Evolutionary conservation across 1,140 invertebrate species (phyloP).

Genomic region (Phortica variegata): DNA sequence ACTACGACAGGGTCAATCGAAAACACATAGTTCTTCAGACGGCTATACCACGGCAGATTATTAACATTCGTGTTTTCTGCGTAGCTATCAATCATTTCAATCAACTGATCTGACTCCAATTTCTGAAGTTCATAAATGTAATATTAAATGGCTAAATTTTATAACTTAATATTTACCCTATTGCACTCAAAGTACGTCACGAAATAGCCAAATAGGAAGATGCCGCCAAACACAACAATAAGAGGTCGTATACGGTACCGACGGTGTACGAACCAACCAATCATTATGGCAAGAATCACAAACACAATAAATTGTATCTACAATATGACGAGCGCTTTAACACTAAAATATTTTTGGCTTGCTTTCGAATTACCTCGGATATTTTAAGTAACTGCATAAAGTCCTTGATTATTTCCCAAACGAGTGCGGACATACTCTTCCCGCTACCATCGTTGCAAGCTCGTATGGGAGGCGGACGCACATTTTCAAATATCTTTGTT

Average conservation of each 20-base stretch:
- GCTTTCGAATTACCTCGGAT: constrained; percentile 33
- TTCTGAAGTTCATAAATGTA: constrained; percentile 20
- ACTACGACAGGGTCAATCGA: not conserved
- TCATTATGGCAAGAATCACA: constrained; percentile 8
- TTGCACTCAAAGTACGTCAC: constrained; percentile 47
- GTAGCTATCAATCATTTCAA: constrained; percentile 32
- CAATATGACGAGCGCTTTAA: not conserved
- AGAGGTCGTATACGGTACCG: constrained; percentile 21
- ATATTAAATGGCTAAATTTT: not conserved
- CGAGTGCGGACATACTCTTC: constrained; percentile 16
- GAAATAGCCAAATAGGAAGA: constrained; percentile 38
- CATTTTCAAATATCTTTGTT: constrained; percentile 27
- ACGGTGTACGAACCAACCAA: constrained; percentile 27
- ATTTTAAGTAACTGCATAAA: constrained; percentile 19
- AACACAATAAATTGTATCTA: constrained; percentile 38
- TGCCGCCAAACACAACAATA: constrained; percentile 18
- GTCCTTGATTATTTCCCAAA: constrained; percentile 36
- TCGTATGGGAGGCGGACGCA: constrained; percentile 14
- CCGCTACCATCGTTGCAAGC: constrained; percentile 8
- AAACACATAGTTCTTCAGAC: constrained; percentile 7
- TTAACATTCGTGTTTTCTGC: not conserved
- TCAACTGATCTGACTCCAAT: constrained; percentile 33
- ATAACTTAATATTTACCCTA: constrained; percentile 21
- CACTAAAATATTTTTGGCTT: too few relatives aligned
- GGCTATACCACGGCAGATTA: constrained; percentile 9